These are phyloP conservation scores for Tangara arthus DNA, from an alignment of 2,797 vertebrate genomes.

Conservation along the genomic window DNA sequence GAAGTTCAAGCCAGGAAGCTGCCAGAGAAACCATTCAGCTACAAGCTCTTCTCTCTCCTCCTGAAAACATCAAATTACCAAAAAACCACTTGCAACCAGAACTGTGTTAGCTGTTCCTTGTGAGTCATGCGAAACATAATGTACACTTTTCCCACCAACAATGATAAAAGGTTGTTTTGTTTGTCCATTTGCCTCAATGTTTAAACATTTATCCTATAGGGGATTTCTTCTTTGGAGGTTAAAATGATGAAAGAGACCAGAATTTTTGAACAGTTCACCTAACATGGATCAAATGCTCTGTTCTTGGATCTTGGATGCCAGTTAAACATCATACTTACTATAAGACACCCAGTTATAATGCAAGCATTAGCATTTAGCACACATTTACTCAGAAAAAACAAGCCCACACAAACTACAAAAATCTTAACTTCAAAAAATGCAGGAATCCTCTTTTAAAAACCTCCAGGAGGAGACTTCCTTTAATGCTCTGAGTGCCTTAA, in stretches of 20 bases:
- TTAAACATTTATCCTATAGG: background rate
- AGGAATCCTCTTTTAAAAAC: conserved; percentile 3
- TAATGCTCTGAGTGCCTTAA: background rate
- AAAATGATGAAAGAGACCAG: background rate
- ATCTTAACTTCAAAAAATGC: conserved; percentile 23
- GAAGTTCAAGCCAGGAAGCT: conserved; percentile 18
- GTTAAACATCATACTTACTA: background rate
- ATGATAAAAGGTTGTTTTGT: background rate
- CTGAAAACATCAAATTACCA: background rate
- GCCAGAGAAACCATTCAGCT: background rate
- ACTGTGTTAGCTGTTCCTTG: background rate
- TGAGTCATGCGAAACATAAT: background rate
- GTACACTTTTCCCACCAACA: background rate
- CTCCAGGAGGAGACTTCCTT: conserved; percentile 11
- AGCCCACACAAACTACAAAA: background rate
- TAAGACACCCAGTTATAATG: background rate
- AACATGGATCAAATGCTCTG: background rate
- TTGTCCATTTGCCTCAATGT: background rate
- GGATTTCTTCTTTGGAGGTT: background rate
- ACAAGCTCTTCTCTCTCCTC: background rate
- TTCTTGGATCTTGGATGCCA: background rate
- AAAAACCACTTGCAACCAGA: background rate
- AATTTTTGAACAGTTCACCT: background rate
- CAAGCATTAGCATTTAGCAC: conserved; percentile 21
- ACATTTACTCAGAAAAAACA: conserved; percentile 7